phyloP scores from a whole-genome alignment of 2,113 vertebrate genomes.

The Empidonax alnorum region DNA sequence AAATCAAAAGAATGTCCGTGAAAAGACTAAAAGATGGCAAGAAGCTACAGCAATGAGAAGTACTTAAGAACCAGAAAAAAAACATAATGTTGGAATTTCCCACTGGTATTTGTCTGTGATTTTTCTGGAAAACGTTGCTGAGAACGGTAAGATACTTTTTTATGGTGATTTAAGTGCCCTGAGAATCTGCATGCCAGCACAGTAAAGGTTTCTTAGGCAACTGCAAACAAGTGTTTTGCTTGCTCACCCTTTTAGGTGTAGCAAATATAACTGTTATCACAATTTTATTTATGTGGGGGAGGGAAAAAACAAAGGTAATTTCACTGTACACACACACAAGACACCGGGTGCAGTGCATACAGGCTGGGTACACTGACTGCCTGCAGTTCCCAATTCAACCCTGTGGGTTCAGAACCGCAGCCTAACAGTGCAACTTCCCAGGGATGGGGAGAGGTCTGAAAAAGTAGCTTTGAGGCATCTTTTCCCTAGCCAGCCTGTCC shows the following conservation, averaged over 20 bases:
- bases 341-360: rapidly evolving
- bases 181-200: not conserved
- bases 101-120: not conserved
- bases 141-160: not conserved
- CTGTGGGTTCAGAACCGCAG: not conserved
- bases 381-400: rapidly evolving
- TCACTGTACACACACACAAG: not conserved
- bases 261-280: not conserved
- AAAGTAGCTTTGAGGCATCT: not conserved
- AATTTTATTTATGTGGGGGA: rapidly evolving
- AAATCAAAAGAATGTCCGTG: rapidly evolving
- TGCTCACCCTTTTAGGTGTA: not conserved
- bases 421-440: not conserved
- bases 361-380: not conserved
- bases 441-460: not conserved
- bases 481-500: not conserved
- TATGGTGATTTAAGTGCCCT: not conserved
- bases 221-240: not conserved
- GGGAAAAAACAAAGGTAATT: not conserved
- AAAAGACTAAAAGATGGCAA: not conserved
- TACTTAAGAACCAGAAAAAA: not conserved
- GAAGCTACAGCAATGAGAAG: not conserved
- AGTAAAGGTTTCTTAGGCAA: not conserved
- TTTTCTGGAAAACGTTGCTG: not conserved
- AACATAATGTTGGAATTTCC: not conserved